phyloP scores from a whole-genome alignment of 2,113 vertebrate genomes.

The Potamarius usumacintae region DNA sequence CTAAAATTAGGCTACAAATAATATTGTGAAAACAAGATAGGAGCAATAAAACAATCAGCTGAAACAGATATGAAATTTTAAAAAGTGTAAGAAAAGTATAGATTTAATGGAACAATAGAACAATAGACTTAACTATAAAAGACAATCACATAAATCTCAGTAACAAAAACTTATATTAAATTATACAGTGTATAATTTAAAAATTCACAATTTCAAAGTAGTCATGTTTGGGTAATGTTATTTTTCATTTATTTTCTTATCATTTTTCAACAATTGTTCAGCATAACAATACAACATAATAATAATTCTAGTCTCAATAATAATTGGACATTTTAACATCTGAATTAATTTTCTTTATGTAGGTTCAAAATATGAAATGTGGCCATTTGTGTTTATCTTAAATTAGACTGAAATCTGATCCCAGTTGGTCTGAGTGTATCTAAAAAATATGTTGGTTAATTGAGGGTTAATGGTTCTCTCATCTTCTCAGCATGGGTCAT shows the following conservation, averaged over 20 bases:
- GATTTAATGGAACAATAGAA: neutral
- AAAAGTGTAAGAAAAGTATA: neutral
- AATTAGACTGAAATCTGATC: neutral
- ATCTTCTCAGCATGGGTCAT: slow-evolving; percentile 6
- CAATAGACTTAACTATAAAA: neutral
- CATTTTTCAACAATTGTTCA: neutral
- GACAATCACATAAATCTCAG: neutral
- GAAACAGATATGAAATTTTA: neutral
- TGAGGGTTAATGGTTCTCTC: neutral
- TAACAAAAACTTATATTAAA: neutral
- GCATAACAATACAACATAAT: neutral
- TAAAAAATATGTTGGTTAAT: neutral
- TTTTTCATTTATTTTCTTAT: neutral
- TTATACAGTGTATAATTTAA: neutral
- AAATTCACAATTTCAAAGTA: neutral
- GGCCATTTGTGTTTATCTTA: neutral
- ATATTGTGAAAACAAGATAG: neutral
- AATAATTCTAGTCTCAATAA: neutral
- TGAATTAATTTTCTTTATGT: neutral
- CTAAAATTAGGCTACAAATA: neutral
- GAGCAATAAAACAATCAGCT: neutral
- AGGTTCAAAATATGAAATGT: neutral
- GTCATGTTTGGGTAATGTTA: neutral
- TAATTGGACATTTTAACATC: neutral
- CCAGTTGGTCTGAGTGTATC: neutral